phyloP scores from a whole-genome alignment of 2,113 vertebrate species.

The Psettodes erumei region DNA sequence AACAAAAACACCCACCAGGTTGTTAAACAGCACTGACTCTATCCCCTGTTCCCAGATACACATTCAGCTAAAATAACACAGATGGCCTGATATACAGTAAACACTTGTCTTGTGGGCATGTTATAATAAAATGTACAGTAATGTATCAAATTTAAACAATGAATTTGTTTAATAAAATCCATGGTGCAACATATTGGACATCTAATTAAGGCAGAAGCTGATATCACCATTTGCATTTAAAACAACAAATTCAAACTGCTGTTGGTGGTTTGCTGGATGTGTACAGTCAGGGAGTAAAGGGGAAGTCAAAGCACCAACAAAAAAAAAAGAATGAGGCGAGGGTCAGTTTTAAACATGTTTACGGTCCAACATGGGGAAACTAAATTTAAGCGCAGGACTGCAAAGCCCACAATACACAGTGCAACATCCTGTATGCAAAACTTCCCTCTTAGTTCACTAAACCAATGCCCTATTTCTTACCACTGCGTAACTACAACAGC shows the following conservation, averaged over 20 bases:
- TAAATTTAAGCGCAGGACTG: neutral
- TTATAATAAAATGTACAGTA: too few species aligned
- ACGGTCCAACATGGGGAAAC: neutral
- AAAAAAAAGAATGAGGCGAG: conserved; percentile 15
- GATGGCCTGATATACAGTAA: neutral
- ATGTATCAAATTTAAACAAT: neutral
- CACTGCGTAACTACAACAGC: neutral
- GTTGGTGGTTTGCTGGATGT: neutral
- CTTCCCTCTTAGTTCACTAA: conserved; percentile 23
- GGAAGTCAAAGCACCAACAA: conserved; percentile 35
- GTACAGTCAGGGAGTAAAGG: neutral
- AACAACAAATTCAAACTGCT: neutral
- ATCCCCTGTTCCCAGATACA: neutral
- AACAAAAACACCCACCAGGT: neutral
- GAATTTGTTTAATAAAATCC: neutral
- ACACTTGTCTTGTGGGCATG: neutral
- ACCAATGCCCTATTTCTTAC: conserved; percentile 1
- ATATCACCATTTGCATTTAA: neutral
- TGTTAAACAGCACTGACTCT: neutral
- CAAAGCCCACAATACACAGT: conserved; percentile 1
- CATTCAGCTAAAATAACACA: neutral
- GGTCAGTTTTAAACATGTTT: conserved; percentile 20
- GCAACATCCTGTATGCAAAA: conserved; percentile 44
- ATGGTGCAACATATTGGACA: neutral
- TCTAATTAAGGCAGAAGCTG: neutral